Evolutionary conservation across 2,113 vertebrate species (phyloP).

Genomic region (Pterocles gutturalis): DNA sequence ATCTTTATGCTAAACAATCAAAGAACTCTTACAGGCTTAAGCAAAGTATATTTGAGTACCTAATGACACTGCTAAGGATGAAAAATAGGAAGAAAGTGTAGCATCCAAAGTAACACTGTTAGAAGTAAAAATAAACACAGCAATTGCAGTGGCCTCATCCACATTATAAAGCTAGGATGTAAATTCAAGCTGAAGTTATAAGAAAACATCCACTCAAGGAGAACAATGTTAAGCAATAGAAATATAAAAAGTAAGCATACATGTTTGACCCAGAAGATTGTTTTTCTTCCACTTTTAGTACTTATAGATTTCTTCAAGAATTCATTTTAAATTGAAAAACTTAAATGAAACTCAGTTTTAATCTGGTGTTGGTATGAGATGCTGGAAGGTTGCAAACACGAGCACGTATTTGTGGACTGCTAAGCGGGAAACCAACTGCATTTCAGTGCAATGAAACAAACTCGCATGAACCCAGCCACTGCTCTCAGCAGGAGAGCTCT

Average conservation of each 20-base stretch:
- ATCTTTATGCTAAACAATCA: neutral
- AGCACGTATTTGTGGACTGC: neutral
- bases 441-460: neutral
- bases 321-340: neutral
- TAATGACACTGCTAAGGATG: neutral
- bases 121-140: neutral
- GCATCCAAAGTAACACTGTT: neutral
- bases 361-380: neutral
- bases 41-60: neutral
- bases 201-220: neutral
- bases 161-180: neutral
- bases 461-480: neutral
- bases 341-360: neutral
- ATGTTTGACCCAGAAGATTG: neutral
- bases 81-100: neutral
- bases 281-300: neutral
- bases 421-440: neutral
- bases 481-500: neutral
- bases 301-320: neutral
- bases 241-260: neutral
- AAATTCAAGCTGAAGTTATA: neutral
- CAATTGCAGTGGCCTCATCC: neutral
- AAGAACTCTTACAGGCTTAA: neutral
- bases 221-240: neutral
- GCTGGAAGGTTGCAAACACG: neutral